These are phyloP conservation scores for Triplophysa siluroides DNA, from an alignment of 2,113 vertebrate genomes.

Conservation along the genomic window DNA sequence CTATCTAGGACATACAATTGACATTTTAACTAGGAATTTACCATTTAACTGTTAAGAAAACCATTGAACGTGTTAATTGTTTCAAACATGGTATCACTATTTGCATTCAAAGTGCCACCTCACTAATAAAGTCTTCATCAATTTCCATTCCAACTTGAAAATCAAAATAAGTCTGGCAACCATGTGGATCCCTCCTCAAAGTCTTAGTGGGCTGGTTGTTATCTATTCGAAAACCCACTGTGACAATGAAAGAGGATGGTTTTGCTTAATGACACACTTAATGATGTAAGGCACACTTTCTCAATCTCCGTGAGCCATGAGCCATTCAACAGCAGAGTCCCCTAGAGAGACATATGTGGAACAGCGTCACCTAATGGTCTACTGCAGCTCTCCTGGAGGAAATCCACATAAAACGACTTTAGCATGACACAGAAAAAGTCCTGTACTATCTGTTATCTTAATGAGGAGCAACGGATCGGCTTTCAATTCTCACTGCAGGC, in stretches of 20 bases:
- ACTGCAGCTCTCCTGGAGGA: conserved; percentile 12
- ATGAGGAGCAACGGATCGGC: conserved; percentile 1
- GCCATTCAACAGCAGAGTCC: not conserved
- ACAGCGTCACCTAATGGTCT: not conserved
- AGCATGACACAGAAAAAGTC: conserved; percentile 8
- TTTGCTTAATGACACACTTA: conserved; percentile 24
- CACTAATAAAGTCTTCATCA: too few relatives aligned
- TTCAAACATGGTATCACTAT: too few relatives aligned
- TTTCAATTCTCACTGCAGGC: conserved; percentile 29
- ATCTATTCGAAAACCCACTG: conserved; percentile 11
- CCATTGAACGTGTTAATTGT: too few relatives aligned
- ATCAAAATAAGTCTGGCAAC: not conserved
- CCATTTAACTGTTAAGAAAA: too few relatives aligned
- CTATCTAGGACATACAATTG: too few relatives aligned
- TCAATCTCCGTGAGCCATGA: conserved; percentile 10
- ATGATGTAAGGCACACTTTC: conserved; percentile 20
- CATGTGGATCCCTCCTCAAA: not conserved
- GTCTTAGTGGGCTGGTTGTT: conserved; percentile 1
- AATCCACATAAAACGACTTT: conserved; percentile 7
- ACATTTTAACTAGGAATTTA: too few relatives aligned
- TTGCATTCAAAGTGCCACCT: too few relatives aligned
- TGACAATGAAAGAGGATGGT: not conserved
- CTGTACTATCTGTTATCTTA: conserved; percentile 21
- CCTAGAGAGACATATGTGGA: conserved; percentile 20
- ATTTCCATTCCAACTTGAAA: too few relatives aligned